Evolutionary conservation across 1,140 invertebrate species (phyloP), one percentile per base, ranked within the genome.

Genomic region (Megalopta genalis): DNA sequence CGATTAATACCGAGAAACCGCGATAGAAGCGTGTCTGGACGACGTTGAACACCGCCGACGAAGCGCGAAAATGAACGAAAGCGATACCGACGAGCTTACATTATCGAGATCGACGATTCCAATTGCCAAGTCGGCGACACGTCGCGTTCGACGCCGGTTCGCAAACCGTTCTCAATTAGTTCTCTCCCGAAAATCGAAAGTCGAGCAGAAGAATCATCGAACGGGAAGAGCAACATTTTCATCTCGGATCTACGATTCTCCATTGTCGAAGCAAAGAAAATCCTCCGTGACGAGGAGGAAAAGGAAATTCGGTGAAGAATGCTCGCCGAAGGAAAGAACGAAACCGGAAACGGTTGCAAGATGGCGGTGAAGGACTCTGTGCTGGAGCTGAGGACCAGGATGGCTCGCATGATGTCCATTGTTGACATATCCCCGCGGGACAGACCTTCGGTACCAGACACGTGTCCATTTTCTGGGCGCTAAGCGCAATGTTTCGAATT

Each of bases 331-430:
- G 60, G 54, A 52, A 66, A 73, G 67, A 62, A 0, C 68, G 72
- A 66, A 49, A 49, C 37, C 49, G 68, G 42, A 27, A 86, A 77
- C 2, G 72, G 80, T 27, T 75, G 76, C 12, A 70, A 73, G 27
- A 72, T 68, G 21, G 63, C 77, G 39, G 80, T 88, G 39, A 91
- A 88, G 83, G 91, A 92, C 32, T 89, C 89, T 1, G 86, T 89
- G 81, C 77, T 93, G 59, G 87, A 88, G 49, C 83, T 92, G 32
- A 88, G 91, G 8, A 88, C 89, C 12, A 83, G 89, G 64, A 92
- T 90, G 90, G 69, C 87, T 8, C 85, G 91, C 72, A 84, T 92
- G 87, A 81, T 93, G 84, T 92, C 91, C 49, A 88, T 92, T 39
- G 89, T 92, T 42, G 91, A 93, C 49, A 92, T 93, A 78, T 87